A percentile compares a stretch with the other conserved stretches of the same genome.
phyloP scores from a whole-genome alignment of 2,797 vertebrate species.

The Eulemur albifrons region DNA sequence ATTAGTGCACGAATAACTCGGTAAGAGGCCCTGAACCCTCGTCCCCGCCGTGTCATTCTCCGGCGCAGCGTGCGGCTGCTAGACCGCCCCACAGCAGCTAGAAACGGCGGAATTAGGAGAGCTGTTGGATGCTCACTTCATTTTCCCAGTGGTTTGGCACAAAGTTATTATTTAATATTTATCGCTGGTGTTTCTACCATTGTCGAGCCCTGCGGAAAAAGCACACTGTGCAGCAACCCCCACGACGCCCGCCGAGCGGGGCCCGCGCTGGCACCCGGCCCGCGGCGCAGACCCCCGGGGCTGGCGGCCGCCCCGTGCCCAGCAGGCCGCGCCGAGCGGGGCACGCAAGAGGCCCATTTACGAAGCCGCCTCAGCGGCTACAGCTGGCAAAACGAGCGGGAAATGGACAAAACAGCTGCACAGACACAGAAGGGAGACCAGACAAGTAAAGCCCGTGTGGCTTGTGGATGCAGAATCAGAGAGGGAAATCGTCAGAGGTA shows the following conservation, averaged over 20 bases:
- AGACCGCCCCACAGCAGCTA: neutral
- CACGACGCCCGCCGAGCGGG: neutral
- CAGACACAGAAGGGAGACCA: rapidly evolving
- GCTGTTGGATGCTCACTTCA: neutral
- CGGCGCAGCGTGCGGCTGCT: neutral
- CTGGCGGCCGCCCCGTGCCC: neutral
- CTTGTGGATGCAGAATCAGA: rapidly evolving
- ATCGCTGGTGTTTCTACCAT: neutral
- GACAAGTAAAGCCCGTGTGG: rapidly evolving
- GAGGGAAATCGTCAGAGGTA: rapidly evolving
- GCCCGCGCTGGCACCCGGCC: neutral
- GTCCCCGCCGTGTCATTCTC: neutral
- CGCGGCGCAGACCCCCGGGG: neutral
- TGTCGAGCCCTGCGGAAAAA: neutral
- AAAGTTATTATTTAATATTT: constrained; percentile 24
- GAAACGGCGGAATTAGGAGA: neutral
- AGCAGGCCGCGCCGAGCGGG: rapidly evolving
- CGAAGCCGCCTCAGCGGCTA: neutral
- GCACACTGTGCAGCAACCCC: rapidly evolving
- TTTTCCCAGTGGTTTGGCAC: neutral
- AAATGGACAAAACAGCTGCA: neutral
- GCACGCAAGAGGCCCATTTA: neutral
- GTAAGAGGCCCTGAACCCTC: neutral
- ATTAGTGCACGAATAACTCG: neutral
- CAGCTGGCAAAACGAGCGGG: neutral